Evolutionary conservation across 2,797 vertebrate genomes (phyloP).

Genomic region (Hoplostethus atlanticus): DNA sequence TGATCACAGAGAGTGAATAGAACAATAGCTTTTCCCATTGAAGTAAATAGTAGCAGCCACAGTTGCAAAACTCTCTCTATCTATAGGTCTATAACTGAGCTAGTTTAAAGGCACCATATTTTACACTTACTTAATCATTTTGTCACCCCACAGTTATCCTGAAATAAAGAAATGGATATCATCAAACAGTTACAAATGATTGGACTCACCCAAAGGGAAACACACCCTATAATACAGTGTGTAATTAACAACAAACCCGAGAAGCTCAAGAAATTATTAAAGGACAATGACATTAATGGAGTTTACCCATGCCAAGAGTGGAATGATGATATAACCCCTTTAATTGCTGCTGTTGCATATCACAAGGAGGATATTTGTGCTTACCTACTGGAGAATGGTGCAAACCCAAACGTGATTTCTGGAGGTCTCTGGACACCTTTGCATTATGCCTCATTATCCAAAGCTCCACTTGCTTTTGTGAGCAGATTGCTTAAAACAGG

Average conservation of each 20-base stretch:
- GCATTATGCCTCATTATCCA: constrained; percentile 40
- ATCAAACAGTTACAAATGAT: accelerated
- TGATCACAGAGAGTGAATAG: too few relatives aligned
- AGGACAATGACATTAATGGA: constrained; percentile 22
- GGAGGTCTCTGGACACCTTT: accelerated
- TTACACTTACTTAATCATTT: not conserved
- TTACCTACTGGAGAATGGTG: constrained; percentile 24
- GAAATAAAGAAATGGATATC: constrained; percentile 15
- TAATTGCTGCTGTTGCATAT: constrained; percentile 62
- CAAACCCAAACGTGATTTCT: constrained; percentile 31
- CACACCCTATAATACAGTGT: constrained; percentile 49
- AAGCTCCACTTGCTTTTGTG: constrained; percentile 39
- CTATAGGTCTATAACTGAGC: too few relatives aligned
- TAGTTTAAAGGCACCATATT: not conserved
- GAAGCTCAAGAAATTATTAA: constrained; percentile 18
- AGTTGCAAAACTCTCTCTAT: too few relatives aligned
- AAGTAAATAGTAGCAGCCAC: too few relatives aligned
- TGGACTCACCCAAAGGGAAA: not conserved
- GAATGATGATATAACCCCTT: constrained; percentile 48
- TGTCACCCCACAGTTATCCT: constrained; percentile 30
- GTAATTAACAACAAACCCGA: constrained; percentile 5
- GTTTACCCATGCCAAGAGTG: constrained; percentile 35
- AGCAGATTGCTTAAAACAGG: constrained; percentile 53
- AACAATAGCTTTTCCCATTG: too few relatives aligned
- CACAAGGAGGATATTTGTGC: constrained; percentile 29